These are phyloP conservation scores for Drosophila kurseongensis DNA, from an alignment of 1,140 invertebrate species.

Conservation along the genomic window DNA sequence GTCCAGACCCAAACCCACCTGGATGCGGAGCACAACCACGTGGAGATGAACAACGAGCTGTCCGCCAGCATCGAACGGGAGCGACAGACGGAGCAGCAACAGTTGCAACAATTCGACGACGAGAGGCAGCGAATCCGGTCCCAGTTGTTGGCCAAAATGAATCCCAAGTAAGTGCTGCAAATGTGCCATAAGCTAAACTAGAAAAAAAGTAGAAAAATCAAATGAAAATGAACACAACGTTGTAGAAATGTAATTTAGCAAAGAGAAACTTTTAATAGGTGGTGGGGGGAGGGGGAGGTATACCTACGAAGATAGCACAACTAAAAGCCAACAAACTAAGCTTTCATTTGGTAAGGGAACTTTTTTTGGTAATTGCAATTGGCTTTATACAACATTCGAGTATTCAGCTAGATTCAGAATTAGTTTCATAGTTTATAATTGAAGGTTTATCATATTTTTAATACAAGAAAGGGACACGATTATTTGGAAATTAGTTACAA, in stretches of 20 bases:
- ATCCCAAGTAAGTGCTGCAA: conserved; percentile 78
- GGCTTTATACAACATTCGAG: neutral
- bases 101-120: conserved; percentile 58
- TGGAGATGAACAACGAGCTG: conserved; percentile 88
- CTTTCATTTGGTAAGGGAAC: neutral
- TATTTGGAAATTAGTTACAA: neutral
- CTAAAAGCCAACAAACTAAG: neutral
- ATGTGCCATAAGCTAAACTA: conserved; percentile 3
- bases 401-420: no score
- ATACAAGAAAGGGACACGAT: neutral
- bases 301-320: neutral
- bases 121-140: conserved; percentile 79
- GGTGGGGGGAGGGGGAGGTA: no score
- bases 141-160: conserved; percentile 81
- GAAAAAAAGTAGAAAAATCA: no score
- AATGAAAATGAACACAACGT: neutral
- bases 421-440: no score
- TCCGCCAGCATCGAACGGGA: conserved; percentile 92
- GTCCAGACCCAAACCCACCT: conserved; percentile 89
- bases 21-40: conserved; percentile 87
- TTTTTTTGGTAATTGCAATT: neutral
- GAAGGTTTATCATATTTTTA: neutral
- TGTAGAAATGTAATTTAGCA: conserved; percentile 1
- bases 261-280: conserved; percentile 1
- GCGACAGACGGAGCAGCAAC: conserved; percentile 82